Base-by-base conservation (phyloP, 64 coral and sea anemone genomes). In the Pachyseris speciosa region DNA sequence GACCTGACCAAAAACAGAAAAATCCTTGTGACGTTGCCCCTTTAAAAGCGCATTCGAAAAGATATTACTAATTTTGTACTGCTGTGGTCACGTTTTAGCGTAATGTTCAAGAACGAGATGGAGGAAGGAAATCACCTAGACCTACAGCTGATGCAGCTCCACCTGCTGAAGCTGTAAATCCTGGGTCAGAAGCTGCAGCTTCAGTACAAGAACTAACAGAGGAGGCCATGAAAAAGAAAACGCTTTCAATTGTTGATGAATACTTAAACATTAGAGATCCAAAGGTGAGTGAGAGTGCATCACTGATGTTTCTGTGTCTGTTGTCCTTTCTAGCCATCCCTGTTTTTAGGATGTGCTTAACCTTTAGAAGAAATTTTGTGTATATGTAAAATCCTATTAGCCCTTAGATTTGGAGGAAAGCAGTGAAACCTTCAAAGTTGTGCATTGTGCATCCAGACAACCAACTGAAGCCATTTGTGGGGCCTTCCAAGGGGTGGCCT, bases 261-360 rank as follows among this genome's bases (percentile, higher is more conserved):
- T 98, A 87, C 49, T 88, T 74, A 11, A 66, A 91, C 55, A 98
- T 94, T 48, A 87, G 12, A 83, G 95, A 98, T 58, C 42, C 84
- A 11, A 91, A 83, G 83, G 95, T 98, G 37, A 26, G 89, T 50
- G 25, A 66, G 5, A 67, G 34, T 37, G 20, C 20, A 37, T 47
- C 5, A 61, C 3, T 6, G 43, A 4, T 4, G 4, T 4, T 45
- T 4, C 43, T 11, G 4, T 45, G 4, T 61, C 20, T 27, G 19
- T 61, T 61, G n/a, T 0, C 0, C 5, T 25, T 25, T 55, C 20
- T 74, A 0, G 15, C 20, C 19, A 55, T 32, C 4, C 60, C 25
- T 9, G 60, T 11, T 60, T n/a, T n/a, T 31, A 22, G 19, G n/a
- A n/a, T n/a, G n/a, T n/a, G n/a, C n/a, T n/a, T n/a, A n/a, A n/a